Percentiles rank a stretch among this genome's conserved stretches.
Evolutionary conservation across 2,797 vertebrate genomes (phyloP).

Genomic region (Megaceryle alcyon): DNA sequence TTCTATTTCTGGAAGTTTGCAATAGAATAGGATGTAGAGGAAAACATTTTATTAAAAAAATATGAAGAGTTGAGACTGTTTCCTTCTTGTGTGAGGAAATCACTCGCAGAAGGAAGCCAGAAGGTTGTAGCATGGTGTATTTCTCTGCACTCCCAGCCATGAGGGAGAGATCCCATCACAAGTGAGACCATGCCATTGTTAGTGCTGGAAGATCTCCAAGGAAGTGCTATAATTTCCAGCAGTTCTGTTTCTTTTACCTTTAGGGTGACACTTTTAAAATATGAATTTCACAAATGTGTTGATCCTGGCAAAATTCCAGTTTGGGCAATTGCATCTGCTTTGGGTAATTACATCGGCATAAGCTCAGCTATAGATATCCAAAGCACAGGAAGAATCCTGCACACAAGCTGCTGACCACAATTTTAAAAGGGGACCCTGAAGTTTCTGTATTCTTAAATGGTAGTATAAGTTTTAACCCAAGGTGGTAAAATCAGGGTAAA

Average conservation of each 20-base stretch:
- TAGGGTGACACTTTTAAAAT: not conserved
- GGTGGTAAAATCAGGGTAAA: not conserved
- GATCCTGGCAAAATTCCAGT: not conserved
- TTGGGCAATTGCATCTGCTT: not conserved
- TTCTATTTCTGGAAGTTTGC: constrained; percentile 35
- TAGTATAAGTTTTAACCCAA: not conserved
- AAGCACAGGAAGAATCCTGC: not conserved
- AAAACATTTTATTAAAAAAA: constrained; percentile 41
- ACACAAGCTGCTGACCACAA: not conserved
- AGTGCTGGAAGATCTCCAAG: not conserved
- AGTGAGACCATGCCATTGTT: not conserved
- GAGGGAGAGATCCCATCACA: not conserved
- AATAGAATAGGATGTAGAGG: not conserved
- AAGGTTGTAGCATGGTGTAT: not conserved
- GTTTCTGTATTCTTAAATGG: not conserved
- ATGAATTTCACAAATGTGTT: not conserved
- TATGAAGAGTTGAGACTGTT: not conserved
- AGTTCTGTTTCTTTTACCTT: not conserved
- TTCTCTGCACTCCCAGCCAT: not conserved
- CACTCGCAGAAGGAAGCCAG: not conserved
- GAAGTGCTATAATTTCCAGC: not conserved
- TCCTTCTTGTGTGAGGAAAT: not conserved
- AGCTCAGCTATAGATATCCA: not conserved
- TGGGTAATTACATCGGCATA: constrained; percentile 13
- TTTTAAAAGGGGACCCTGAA: not conserved